Evolutionary conservation across 1,140 invertebrate species (phyloP).

Genomic region (Drosophila littoralis): DNA sequence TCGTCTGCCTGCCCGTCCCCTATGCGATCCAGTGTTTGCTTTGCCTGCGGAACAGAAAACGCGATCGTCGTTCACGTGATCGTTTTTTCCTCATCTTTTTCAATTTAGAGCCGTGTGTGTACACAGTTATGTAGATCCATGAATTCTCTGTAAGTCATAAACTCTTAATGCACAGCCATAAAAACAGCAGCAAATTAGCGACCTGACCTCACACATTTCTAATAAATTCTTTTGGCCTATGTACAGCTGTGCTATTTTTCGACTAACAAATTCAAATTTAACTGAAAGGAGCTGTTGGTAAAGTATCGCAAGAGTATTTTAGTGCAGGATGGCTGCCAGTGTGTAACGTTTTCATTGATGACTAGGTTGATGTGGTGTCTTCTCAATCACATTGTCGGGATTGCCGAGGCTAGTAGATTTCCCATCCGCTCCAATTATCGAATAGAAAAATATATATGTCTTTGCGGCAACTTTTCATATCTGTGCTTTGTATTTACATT

Average conservation of each 20-base stretch:
- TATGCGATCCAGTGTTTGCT: constrained; percentile 11
- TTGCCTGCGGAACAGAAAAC: constrained; percentile 56
- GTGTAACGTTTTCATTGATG: too few species aligned
- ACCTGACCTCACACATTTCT: background rate
- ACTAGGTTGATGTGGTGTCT: too few species aligned
- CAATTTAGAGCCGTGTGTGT: constrained; percentile 1
- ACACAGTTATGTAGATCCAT: background rate
- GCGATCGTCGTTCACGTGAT: constrained; percentile 67
- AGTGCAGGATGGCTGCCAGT: too few species aligned
- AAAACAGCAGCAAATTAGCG: background rate
- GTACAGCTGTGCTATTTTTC: background rate
- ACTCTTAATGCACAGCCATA: constrained; percentile 37
- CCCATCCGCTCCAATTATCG: too few species aligned
- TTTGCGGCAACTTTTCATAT: too few species aligned
- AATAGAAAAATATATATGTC: too few species aligned
- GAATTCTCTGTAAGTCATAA: constrained; percentile 65
- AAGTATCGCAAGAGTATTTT: too few species aligned
- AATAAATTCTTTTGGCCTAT: background rate
- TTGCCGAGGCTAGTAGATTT: too few species aligned
- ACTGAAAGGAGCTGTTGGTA: too few species aligned
- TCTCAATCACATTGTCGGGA: too few species aligned
- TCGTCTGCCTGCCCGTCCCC: constrained; percentile 38
- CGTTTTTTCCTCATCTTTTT: background rate
- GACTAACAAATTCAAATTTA: too few species aligned
- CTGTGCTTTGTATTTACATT: too few species aligned